Evolutionary conservation across 2,888 invertebrate species (phyloP).

Genomic region (Eurytoma californica): DNA sequence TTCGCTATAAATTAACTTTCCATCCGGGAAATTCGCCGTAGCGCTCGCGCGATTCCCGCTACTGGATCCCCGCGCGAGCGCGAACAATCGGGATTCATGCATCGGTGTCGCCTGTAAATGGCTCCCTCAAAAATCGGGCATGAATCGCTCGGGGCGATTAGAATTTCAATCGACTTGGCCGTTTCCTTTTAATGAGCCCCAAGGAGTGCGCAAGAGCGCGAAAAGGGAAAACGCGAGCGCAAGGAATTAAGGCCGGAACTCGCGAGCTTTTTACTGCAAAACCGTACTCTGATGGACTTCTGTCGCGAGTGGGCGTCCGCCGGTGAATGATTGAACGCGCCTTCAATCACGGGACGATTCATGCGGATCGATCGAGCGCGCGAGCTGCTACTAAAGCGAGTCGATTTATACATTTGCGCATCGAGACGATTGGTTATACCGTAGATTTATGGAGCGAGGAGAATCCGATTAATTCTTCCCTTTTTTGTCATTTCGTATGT

Average conservation of each 20-base stretch:
- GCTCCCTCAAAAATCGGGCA: slow-evolving; percentile 7
- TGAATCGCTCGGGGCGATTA: slow-evolving; percentile 15
- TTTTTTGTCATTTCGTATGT: not conserved
- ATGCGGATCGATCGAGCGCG: slow-evolving; percentile 27
- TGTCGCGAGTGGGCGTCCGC: not conserved
- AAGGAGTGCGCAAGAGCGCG: too few relatives aligned
- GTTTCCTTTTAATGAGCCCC: too few relatives aligned
- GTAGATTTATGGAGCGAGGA: too few relatives aligned
- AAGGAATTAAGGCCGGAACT: slow-evolving; percentile 9
- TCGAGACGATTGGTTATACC: too few relatives aligned
- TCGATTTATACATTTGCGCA: not conserved
- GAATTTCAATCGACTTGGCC: slow-evolving; percentile 22
- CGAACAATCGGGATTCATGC: slow-evolving; percentile 45
- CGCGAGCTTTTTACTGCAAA: not conserved
- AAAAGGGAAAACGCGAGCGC: slow-evolving; percentile 5
- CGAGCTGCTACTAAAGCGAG: slow-evolving; percentile 7
- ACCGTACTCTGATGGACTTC: not conserved
- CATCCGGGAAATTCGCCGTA: slow-evolving; percentile 7
- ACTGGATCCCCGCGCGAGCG: not conserved
- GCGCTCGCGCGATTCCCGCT: not conserved
- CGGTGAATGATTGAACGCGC: slow-evolving; percentile 39
- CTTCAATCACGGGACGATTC: slow-evolving; percentile 17
- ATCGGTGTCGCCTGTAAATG: slow-evolving; percentile 39
- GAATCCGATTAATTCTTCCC: too few relatives aligned
- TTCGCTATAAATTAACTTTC: slow-evolving; percentile 36